These are phyloP conservation scores for Phlogophora meticulosa DNA, from an alignment of 2,888 invertebrate genomes.

Conservation along the genomic window DNA sequence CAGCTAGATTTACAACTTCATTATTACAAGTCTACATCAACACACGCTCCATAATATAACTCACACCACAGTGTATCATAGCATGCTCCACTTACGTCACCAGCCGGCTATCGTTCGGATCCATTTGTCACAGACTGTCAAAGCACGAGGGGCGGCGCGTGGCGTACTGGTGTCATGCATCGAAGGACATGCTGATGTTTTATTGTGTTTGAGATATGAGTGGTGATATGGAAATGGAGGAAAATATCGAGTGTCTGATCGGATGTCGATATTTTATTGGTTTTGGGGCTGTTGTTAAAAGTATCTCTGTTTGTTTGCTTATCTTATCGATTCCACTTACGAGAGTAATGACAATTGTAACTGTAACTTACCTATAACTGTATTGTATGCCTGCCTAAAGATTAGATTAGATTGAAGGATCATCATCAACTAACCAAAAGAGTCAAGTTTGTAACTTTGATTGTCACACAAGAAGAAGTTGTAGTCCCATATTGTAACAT, in stretches of 20 bases:
- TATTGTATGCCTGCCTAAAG: too few species aligned
- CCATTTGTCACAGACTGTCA: conserved; percentile 83
- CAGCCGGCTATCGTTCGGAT: conserved; percentile 58
- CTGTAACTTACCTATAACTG: too few species aligned
- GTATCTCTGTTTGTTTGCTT: neutral
- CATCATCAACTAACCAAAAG: too few species aligned
- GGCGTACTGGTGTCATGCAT: conserved; percentile 7
- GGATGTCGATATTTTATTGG: neutral
- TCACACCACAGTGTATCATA: conserved; percentile 16
- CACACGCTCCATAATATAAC: conserved; percentile 14
- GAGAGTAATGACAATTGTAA: neutral
- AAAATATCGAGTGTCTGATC: neutral
- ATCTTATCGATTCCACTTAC: neutral
- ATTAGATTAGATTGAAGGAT: too few species aligned
- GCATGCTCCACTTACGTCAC: conserved; percentile 32
- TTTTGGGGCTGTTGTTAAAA: neutral
- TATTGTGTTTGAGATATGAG: conserved; percentile 43
- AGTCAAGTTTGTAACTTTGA: too few species aligned
- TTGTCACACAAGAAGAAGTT: too few species aligned
- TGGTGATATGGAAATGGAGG: conserved; percentile 8
- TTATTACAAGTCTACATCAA: neutral
- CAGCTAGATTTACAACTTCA: too few species aligned
- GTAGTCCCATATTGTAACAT: too few species aligned
- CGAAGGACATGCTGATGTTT: conserved; percentile 16
- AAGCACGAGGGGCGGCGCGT: conserved; percentile 72